Base-by-base conservation (phyloP, 2,797 vertebrate genomes). In the Eulemur coronatus region DNA sequence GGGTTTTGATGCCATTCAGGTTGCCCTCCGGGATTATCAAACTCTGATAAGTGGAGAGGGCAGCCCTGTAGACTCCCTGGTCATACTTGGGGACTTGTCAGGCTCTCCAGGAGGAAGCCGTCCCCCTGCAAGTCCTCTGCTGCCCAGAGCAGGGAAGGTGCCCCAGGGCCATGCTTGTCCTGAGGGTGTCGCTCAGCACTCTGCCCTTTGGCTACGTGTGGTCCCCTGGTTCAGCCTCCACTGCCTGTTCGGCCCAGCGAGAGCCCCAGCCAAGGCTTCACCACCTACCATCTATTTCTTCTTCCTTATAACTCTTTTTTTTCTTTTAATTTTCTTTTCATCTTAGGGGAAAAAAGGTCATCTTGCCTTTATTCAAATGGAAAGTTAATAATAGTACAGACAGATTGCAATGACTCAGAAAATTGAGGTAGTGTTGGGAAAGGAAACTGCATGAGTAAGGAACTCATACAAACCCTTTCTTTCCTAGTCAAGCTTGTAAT, bases 161-260 rank as follows among this genome's bases (percentile, higher is more conserved):
- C 50, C 78, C 1, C 1, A 18, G 18, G 6, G 17, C 35, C 0
- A 0, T 5, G 57, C 17, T 24, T 14, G 0, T 28, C 52, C 6
- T 0, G 0, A 11, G 12, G 15, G 10, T 28, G 22, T 41, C 30
- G 1, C 50, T 10, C 8, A 0, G 13, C 7, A 0, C 59, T 35
- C 28, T 1, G 26, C 52, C 41, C 30, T 43, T n/a, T 3, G 0
- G 28, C 14, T 12, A 1, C 20, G 17, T 43, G 28, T 5, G 10
- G 63, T 3, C 14, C 55, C 12, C 9, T 57, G 24, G 0, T 24
- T 65, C 7, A 4, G 0, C 7, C n/a, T 28, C 43, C 22, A 3
- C 6, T 0, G 13, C 22, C 20, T 5, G 1, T 50, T 41, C 10
- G 2, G 75, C 13, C 30, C 20, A 1, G n/a, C 0, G 1, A 2